phyloP scores from a whole-genome alignment of 2,888 invertebrate species.

The Hymenopus coronatus region DNA sequence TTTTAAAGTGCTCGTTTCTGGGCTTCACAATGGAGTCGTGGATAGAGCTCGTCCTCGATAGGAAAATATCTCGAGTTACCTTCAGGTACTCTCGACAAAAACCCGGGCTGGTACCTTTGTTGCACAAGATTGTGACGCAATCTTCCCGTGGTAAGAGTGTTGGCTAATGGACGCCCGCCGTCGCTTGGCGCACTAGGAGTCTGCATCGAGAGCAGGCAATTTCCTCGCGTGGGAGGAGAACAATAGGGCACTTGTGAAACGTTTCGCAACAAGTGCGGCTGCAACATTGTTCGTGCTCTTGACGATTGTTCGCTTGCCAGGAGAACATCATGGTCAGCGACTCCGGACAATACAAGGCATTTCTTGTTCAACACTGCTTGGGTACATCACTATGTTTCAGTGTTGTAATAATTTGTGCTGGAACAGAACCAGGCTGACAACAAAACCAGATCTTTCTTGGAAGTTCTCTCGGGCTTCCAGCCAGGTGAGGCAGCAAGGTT shows the following conservation, averaged over 20 bases:
- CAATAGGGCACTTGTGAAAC: neutral
- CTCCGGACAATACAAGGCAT: neutral
- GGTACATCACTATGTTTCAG: too few relatives aligned
- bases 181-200: neutral
- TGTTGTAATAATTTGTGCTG: too few relatives aligned
- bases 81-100: too few relatives aligned
- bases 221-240: neutral
- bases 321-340: neutral
- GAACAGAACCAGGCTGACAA: too few relatives aligned
- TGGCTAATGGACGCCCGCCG: neutral
- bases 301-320: neutral
- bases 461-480: too few relatives aligned
- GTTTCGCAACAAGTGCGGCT: neutral
- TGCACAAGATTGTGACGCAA: neutral
- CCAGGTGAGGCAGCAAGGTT: too few relatives aligned
- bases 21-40: neutral
- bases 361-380: neutral
- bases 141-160: neutral
- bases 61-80: too few relatives aligned
- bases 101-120: neutral
- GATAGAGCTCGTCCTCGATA: too few relatives aligned
- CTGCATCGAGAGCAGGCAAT: conserved; percentile 6
- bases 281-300: neutral
- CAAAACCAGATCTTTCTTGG: too few relatives aligned
- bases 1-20: neutral